Evolutionary conservation across 2,888 invertebrate species (phyloP), one percentile per base, ranked within the genome.

Genomic region (Tachina lurida): DNA sequence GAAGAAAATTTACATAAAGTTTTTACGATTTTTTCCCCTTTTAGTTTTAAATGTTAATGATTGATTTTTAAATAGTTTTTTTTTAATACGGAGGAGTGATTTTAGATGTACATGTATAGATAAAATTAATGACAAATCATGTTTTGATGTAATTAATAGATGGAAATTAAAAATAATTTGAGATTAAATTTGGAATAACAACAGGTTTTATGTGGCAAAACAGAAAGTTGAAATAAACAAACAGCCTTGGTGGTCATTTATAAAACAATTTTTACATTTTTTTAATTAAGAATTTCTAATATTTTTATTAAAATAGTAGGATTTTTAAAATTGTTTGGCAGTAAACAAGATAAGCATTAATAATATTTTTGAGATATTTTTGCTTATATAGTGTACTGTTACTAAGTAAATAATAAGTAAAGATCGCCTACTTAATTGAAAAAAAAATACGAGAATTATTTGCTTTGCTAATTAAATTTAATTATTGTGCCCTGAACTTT

Each of bases 1-100:
- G 17, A 22, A 60, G 3, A 43, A 78, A 74, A 81, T 81, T 81
- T 60, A 80, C 80, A 80, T 80, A 73, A 31, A 31, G 31, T 65
- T 67, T 79, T 43, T 54, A n/a, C 22, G 52, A 54, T 63, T 12
- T 58, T 47, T 47, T 17, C 3, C 22, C 22, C 0, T 8, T 41
- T 17, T 39, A 1, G 13, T 8, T 79, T 47, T 47, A 45, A 62
- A 70, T 15, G 58, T 43, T 60, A 52, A 31, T 67, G 52, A 67
- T 74, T 67, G 67, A 67, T 71, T 22, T 31, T 15, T n/a, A 65
- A 9, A 31, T 15, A 65, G 1, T 41, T 10, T n/a, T 39, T 39
- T 41, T 9, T 62, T 54, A 58, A 65, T 19, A 58, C 8, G 9
- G 10, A 73, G 13, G 2, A 79, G 39, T 56, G 58, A 49, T 65